Evolutionary conservation across 2,797 vertebrate genomes (phyloP).

Genomic region (Forpus xanthops): DNA sequence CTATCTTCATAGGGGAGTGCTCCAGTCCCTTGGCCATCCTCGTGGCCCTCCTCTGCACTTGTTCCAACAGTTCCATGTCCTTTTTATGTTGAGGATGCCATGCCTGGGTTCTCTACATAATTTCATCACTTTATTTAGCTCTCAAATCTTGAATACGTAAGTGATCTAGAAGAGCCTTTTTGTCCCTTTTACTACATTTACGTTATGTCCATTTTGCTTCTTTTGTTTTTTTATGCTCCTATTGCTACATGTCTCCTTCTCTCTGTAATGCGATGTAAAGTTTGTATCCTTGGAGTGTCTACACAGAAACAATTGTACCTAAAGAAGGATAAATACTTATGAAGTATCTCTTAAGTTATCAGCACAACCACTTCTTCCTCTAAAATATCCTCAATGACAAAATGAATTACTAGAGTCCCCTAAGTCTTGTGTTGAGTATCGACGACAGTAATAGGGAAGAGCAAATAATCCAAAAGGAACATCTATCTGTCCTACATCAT

Average conservation of each 20-base stretch:
- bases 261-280: background rate
- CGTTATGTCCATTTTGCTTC: background rate
- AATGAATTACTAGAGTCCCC: background rate
- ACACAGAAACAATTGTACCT: background rate
- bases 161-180: background rate
- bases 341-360: background rate
- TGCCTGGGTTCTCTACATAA: background rate
- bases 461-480: background rate
- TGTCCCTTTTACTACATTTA: background rate
- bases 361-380: background rate
- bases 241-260: background rate
- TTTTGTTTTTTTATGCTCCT: background rate
- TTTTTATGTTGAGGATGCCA: no score
- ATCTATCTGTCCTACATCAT: background rate
- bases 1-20: no score
- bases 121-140: background rate
- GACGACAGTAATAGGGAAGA: background rate
- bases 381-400: background rate
- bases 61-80: no score
- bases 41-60: no score
- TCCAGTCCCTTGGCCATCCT: no score
- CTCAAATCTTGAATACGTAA: background rate
- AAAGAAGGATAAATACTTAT: background rate
- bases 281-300: background rate
- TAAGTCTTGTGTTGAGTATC: background rate